Conservation (phyloP, 2,797 vertebrate genomes). For the Prionace glauca region DNA sequence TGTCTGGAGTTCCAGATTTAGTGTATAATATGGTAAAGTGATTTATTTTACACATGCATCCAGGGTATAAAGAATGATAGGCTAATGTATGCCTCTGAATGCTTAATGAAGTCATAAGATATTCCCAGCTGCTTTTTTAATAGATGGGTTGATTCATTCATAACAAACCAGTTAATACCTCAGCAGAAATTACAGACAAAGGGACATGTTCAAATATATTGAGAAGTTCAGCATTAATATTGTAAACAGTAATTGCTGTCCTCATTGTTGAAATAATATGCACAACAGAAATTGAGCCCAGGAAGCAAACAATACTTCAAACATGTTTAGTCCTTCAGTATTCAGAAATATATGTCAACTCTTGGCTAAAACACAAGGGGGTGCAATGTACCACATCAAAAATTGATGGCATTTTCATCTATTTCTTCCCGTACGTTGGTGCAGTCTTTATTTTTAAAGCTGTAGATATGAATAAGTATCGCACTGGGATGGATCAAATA, state of each 20-base stretch:
- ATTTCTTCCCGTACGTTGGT: neutral
- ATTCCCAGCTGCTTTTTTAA: neutral
- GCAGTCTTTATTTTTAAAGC: neutral
- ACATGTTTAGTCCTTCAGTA: neutral
- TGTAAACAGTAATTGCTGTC: neutral
- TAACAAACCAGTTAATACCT: neutral
- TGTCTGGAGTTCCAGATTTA: neutral
- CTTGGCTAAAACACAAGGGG: slow-evolving; percentile 11
- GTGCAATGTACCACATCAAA: neutral
- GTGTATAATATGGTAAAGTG: neutral
- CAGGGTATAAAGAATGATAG: no score
- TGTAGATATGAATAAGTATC: neutral
- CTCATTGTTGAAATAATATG: neutral
- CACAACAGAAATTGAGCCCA: neutral
- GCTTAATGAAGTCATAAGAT: neutral
- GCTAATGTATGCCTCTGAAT: neutral
- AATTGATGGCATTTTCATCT: neutral
- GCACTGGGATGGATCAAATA: neutral
- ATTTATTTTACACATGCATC: neutral
- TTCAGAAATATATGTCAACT: no score
- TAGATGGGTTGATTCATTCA: neutral
- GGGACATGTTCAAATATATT: neutral
- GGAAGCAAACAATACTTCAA: neutral
- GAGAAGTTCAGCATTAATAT: neutral
- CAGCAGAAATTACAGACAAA: neutral